A percentile compares a stretch with the other conserved stretches of the same genome.
phyloP scores from a whole-genome alignment of 2,113 vertebrate genomes.

The Amphiprion ocellaris region DNA sequence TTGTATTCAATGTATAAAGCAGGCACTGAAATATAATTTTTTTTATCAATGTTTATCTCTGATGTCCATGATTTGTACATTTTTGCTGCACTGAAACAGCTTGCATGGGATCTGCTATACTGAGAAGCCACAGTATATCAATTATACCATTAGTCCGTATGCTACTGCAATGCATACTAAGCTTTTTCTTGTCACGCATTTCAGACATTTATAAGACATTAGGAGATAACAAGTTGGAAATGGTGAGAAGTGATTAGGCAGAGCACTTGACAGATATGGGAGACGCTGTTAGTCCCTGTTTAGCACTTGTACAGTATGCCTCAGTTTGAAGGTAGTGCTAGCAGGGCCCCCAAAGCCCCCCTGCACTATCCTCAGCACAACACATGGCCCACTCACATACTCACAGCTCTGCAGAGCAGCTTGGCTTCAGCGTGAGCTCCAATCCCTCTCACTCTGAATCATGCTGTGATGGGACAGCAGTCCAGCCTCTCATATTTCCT shows the following conservation, averaged over 20 bases:
- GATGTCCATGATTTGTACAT: constrained; percentile 30
- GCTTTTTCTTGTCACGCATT: constrained; percentile 71
- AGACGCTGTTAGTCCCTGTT: constrained; percentile 69
- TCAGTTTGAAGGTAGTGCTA: constrained; percentile 71
- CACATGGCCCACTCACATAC: constrained; percentile 72
- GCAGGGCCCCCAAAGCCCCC: not conserved
- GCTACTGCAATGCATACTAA: constrained; percentile 62
- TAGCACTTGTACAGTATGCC: constrained; percentile 72
- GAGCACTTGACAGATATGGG: constrained; percentile 75
- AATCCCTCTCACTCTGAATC: constrained; percentile 76
- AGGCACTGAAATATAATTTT: constrained; percentile 41
- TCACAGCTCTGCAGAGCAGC: constrained; percentile 78
- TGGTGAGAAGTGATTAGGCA: constrained; percentile 81
- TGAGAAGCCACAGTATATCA: constrained; percentile 46
- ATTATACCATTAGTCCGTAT: constrained; percentile 63
- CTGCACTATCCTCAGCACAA: constrained; percentile 50
- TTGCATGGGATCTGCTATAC: constrained; percentile 45
- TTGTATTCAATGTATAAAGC: constrained; percentile 36
- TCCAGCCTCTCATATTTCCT: constrained; percentile 76
- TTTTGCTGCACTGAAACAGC: constrained; percentile 51
- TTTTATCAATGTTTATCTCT: constrained; percentile 33
- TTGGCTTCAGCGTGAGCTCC: constrained; percentile 74
- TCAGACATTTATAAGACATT: constrained; percentile 71
- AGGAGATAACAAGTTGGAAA: constrained; percentile 78
- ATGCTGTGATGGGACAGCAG: constrained; percentile 76